A percentile compares a stretch with the other conserved stretches of the same genome.
These are phyloP conservation scores for Oryzaephilus surinamensis DNA, from an alignment of 1,140 invertebrate species.

Conservation along the genomic window DNA sequence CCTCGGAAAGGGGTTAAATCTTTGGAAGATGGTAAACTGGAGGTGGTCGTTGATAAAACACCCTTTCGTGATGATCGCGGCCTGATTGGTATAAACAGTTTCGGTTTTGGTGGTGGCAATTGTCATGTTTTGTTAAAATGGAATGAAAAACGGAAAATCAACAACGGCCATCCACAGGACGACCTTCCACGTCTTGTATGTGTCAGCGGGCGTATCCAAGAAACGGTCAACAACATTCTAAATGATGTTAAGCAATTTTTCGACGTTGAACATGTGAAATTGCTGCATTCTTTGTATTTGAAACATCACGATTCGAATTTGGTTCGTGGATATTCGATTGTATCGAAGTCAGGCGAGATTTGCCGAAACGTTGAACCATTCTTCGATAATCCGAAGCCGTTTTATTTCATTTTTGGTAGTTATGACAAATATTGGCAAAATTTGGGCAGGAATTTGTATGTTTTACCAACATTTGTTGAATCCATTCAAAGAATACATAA, in stretches of 20 bases:
- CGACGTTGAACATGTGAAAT: slow-evolving; percentile 44
- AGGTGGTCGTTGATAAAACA: slow-evolving; percentile 56
- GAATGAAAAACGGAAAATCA: slow-evolving; percentile 42
- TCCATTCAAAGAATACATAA: slow-evolving; percentile 8
- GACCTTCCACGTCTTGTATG: slow-evolving; percentile 51
- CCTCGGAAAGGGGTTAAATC: slow-evolving; percentile 65
- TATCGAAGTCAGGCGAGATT: slow-evolving; percentile 38
- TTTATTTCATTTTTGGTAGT: neutral
- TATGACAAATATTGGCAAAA: neutral
- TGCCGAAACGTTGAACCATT: neutral
- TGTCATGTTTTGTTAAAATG: slow-evolving; percentile 55
- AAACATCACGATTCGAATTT: slow-evolving; percentile 45
- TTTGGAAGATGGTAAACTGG: slow-evolving; percentile 55
- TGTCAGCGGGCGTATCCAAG: slow-evolving; percentile 50
- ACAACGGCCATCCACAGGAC: slow-evolving; percentile 36
- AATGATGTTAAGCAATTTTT: slow-evolving; percentile 48
- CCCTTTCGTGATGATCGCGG: slow-evolving; percentile 45
- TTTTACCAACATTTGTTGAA: neutral
- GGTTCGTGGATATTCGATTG: slow-evolving; percentile 46
- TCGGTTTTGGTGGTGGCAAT: slow-evolving; percentile 55
- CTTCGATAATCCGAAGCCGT: neutral
- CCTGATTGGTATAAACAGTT: slow-evolving; percentile 48
- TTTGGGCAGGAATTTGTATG: neutral
- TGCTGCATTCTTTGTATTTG: slow-evolving; percentile 40
- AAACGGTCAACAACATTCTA: slow-evolving; percentile 59